Evolutionary conservation across 2,888 invertebrate species (phyloP).

Genomic region (Phrixothrix hirtus): DNA sequence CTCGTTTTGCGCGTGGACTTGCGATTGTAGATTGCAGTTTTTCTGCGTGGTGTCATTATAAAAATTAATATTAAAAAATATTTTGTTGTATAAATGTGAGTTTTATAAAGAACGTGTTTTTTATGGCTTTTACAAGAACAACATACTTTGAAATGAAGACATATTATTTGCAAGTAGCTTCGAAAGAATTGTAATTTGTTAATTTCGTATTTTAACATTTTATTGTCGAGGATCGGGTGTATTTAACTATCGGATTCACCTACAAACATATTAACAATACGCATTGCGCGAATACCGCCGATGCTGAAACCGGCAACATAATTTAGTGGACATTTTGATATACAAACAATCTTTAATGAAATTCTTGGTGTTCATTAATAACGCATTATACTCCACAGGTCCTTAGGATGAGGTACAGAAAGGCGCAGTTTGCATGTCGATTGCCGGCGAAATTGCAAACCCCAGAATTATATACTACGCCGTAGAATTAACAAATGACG

Average conservation of each 20-base stretch:
- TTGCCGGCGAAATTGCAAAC: slow-evolving; percentile 31
- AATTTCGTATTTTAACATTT: too few species aligned
- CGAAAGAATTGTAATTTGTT: too few species aligned
- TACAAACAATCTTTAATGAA: slow-evolving; percentile 68
- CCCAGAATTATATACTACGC: slow-evolving; percentile 36
- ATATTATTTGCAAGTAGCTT: too few species aligned
- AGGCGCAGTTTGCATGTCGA: slow-evolving; percentile 33
- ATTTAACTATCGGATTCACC: slow-evolving; percentile 1
- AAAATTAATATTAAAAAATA: too few species aligned
- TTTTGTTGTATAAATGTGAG: too few species aligned
- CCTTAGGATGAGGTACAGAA: slow-evolving; percentile 23
- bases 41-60: too few species aligned
- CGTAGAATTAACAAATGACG: slow-evolving; percentile 25
- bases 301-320: slow-evolving; percentile 51
- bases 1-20: too few species aligned
- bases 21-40: too few species aligned
- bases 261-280: slow-evolving; percentile 15
- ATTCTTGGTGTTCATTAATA: slow-evolving; percentile 71
- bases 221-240: too few species aligned
- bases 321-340: slow-evolving; percentile 66
- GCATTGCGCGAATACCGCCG: slow-evolving; percentile 13
- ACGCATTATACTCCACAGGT: slow-evolving; percentile 58
- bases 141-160: too few species aligned
- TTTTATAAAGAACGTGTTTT: too few species aligned
- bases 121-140: too few species aligned